phyloP scores from a whole-genome alignment of 2,888 invertebrate genomes.

The Luperina nickerlii region DNA sequence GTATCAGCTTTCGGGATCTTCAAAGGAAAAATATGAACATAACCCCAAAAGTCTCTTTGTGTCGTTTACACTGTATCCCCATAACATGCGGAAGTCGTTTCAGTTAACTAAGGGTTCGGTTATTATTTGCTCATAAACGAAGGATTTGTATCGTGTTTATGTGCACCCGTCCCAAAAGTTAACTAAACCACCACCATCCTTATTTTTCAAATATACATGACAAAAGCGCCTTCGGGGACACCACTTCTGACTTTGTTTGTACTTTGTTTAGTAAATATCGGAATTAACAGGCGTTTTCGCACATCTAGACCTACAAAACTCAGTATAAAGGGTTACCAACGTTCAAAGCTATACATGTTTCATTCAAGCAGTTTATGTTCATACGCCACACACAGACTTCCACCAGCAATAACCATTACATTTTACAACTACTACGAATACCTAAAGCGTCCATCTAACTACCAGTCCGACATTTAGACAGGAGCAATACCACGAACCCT shows the following conservation, averaged over 20 bases:
- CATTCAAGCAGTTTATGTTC: constrained; percentile 23
- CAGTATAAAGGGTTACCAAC: background rate
- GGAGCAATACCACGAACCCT: constrained; percentile 51
- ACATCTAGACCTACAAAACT: background rate
- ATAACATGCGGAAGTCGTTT: constrained; percentile 22
- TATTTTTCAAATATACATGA: constrained; percentile 11
- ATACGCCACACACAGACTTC: constrained; percentile 26
- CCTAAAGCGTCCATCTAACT: constrained; percentile 38
- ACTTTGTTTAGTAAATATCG: background rate
- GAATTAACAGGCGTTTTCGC: background rate
- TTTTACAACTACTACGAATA: constrained; percentile 48
- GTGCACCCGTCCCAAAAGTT: background rate
- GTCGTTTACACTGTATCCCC: constrained; percentile 29
- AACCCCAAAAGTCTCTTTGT: constrained; percentile 37
- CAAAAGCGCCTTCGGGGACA: background rate
- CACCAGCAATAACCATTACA: constrained; percentile 37
- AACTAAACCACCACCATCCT: background rate
- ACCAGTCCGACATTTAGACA: constrained; percentile 20
- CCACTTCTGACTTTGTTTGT: background rate
- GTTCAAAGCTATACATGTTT: constrained; percentile 23
- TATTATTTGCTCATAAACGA: constrained; percentile 37
- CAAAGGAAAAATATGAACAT: constrained; percentile 19
- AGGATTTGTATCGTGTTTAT: constrained; percentile 10
- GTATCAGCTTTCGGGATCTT: background rate
- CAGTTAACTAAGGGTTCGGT: constrained; percentile 21